These are phyloP conservation scores for Eupithecia subumbrata DNA, from an alignment of 2,888 invertebrate genomes.

Conservation along the genomic window DNA sequence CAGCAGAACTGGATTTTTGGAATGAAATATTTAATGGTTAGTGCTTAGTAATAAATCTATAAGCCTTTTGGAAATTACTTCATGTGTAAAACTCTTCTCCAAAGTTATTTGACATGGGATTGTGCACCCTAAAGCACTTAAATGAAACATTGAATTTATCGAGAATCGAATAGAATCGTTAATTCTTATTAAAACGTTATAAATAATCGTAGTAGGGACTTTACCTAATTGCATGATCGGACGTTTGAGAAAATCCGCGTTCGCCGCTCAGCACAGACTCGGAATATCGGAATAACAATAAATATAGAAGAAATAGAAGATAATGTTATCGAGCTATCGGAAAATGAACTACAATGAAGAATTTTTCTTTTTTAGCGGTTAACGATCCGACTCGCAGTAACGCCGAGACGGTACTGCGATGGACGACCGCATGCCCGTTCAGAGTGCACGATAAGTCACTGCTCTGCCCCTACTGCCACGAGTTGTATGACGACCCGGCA, in stretches of 20 bases:
- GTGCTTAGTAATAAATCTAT: background rate
- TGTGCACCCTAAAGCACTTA: constrained; percentile 31
- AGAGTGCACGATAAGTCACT: constrained; percentile 75
- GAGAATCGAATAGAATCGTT: background rate
- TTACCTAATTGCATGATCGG: background rate
- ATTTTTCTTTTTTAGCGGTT: constrained; percentile 77
- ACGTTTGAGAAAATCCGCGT: background rate
- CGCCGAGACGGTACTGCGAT: constrained; percentile 69
- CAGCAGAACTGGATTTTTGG: constrained; percentile 19
- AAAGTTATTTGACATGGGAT: constrained; percentile 12
- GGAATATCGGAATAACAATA: constrained; percentile 2
- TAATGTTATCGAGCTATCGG: constrained; percentile 19
- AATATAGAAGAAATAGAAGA: constrained; percentile 15
- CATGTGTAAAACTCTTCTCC: constrained; percentile 13
- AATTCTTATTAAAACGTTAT: background rate
- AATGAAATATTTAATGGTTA: constrained; percentile 13
- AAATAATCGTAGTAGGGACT: background rate
- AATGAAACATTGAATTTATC: background rate
- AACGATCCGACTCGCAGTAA: constrained; percentile 72
- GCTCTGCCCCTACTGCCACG: constrained; percentile 77
- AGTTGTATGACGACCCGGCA: constrained; percentile 68
- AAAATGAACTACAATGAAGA: constrained; percentile 46
- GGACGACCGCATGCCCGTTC: constrained; percentile 77
- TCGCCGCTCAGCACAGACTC: constrained; percentile 22
- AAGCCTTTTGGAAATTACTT: constrained; percentile 15